Base-by-base conservation (phyloP, 2,113 vertebrate species). In the Tautogolabrus adspersus region DNA sequence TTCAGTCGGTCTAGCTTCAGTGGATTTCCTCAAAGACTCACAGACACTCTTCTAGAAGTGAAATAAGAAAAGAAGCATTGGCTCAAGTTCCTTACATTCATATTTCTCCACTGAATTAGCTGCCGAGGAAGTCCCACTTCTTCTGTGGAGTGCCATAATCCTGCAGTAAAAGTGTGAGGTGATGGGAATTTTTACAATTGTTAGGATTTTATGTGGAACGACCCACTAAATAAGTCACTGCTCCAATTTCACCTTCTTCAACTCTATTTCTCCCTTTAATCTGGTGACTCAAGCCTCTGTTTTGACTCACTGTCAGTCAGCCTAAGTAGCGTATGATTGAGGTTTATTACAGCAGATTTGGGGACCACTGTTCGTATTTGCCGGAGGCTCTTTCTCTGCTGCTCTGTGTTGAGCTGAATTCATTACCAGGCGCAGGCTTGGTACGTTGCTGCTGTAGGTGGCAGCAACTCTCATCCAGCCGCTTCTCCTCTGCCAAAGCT, bases 281-380 rank as follows among this genome's bases (percentile, higher is more conserved):
- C 63, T 56, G 61, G 69, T 68, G 82, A 81, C 81, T 80, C 38
- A 13, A 56, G 34, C 79, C 76, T 88, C 58, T 87, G 88, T 92
- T 91, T 83, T 77, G 81, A 87, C 81, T 84, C 77, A 71, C 74
- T 86, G 90, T 84, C 91, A 90, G 82, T 89, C 80, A 91, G 80
- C 62, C 77, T 91, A 87, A 90, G 81, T 78, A 83, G 77, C 63
- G 37, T 79, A 74, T 90, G 91, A 92, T 89, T 88, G 88, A 91
- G 87, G 73, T 75, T 88, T 81, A 90, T 86, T 87, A 83, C 87
- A 67, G 86, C 87, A 89, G 79, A 91, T 90, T 91, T 87, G 77
- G 86, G 76, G 87, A 85, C 77, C 86, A 85, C 77, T 90, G 86
- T 88, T 88, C 63, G 8, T 84, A 67, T 83, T 90, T 85, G 89